These are phyloP conservation scores for Parasteatoda lunata DNA, from an alignment of 2,888 invertebrate species.

Conservation along the genomic window DNA sequence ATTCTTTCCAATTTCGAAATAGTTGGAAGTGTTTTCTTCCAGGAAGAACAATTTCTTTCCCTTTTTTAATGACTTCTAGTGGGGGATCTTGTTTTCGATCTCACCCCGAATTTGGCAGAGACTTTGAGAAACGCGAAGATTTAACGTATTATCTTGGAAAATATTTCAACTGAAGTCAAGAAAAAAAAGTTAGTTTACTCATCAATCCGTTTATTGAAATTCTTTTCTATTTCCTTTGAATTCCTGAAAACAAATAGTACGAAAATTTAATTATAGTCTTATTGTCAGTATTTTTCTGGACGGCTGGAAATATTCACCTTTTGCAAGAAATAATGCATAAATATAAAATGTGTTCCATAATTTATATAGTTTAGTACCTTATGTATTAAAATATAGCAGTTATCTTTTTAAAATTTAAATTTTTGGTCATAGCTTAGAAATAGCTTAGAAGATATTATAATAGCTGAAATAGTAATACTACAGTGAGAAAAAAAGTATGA, in stretches of 20 bases:
- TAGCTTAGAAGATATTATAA: no score
- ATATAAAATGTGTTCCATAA: no score
- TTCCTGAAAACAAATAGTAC: not conserved
- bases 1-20: slow-evolving; percentile 68
- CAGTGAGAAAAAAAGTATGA: no score
- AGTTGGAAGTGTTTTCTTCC: slow-evolving; percentile 67
- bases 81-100: slow-evolving; percentile 16
- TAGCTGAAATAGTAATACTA: no score
- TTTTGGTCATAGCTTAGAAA: no score
- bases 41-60: slow-evolving; percentile 31
- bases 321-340: no score
- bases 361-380: no score
- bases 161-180: slow-evolving; percentile 16
- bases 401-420: no score
- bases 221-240: not conserved
- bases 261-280: no score
- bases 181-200: slow-evolving; percentile 20
- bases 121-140: slow-evolving; percentile 14
- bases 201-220: not conserved
- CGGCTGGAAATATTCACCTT: no score
- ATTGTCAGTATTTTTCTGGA: no score
- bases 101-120: slow-evolving; percentile 9
- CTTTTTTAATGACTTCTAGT: slow-evolving; percentile 60
- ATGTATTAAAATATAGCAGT: no score
- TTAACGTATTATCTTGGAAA: slow-evolving; percentile 47